Percentiles rank a stretch among this genome's conserved stretches.
Evolutionary conservation across 2,888 invertebrate genomes (phyloP).

Genomic region (Stegophylla sp.): DNA sequence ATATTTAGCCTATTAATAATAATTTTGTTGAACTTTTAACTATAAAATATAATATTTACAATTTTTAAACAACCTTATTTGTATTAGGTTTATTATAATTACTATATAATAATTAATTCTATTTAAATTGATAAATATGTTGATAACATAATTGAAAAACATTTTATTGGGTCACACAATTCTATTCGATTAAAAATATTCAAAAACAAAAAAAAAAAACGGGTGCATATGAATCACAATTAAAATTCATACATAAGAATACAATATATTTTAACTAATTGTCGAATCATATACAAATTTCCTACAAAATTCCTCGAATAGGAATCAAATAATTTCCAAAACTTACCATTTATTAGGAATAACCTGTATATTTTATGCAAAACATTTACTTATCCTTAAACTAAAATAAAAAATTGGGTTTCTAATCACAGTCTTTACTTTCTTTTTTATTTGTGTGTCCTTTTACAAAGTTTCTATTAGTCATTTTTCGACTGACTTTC

Average conservation of each 20-base stretch:
- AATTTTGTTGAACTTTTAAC: neutral
- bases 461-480: neutral
- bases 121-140: neutral
- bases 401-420: slow-evolving; percentile 28
- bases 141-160: neutral
- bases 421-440: slow-evolving; percentile 55
- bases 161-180: neutral
- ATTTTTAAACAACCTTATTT: no score
- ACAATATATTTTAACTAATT: neutral
- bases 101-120: neutral
- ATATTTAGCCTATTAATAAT: slow-evolving; percentile 5
- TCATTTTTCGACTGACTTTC: slow-evolving; percentile 21
- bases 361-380: slow-evolving; percentile 10
- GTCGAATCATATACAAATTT: slow-evolving; percentile 2
- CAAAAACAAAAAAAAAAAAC: neutral
- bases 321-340: neutral
- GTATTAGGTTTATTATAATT: neutral
- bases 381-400: slow-evolving; percentile 28
- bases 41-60: no score
- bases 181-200: slow-evolving; percentile 9
- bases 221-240: slow-evolving; percentile 10
- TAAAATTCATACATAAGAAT: neutral
- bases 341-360: slow-evolving; percentile 16
- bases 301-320: neutral
- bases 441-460: neutral